Conservation (phyloP, 2,797 vertebrate genomes). For the Yasuhikotakia modesta region DNA sequence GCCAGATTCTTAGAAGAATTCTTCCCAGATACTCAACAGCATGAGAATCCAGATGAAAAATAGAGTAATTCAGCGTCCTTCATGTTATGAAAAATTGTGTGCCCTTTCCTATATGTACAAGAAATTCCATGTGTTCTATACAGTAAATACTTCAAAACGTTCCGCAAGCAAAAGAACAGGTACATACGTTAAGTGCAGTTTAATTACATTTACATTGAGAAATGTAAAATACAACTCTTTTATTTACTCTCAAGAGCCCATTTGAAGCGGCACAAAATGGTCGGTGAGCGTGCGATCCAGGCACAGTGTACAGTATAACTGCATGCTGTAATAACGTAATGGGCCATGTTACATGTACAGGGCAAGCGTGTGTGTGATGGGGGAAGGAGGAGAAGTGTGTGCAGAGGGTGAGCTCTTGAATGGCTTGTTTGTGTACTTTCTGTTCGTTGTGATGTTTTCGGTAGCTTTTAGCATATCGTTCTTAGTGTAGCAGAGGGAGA, state of each 20-base stretch:
- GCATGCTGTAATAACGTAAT: slow-evolving; percentile 10
- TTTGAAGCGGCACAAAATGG: not conserved
- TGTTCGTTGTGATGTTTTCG: not conserved
- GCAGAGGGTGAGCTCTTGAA: slow-evolving; percentile 6
- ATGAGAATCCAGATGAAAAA: slow-evolving; percentile 1
- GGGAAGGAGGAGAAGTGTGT: not conserved
- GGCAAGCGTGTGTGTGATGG: not conserved
- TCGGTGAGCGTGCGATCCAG: not conserved
- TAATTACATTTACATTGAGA: not conserved
- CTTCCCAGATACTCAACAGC: not conserved
- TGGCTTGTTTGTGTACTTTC: slow-evolving; percentile 25
- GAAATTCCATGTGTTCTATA: not conserved
- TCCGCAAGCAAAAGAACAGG: not conserved
- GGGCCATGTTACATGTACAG: not conserved
- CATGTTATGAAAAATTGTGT: not conserved
- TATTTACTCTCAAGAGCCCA: slow-evolving; percentile 25
- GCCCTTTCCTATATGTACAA: not conserved
- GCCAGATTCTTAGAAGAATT: not conserved
- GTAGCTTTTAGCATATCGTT: slow-evolving; percentile 31
- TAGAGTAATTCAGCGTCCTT: not conserved
- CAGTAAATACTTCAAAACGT: not conserved
- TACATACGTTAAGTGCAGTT: not conserved
- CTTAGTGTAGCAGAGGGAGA: slow-evolving; percentile 17
- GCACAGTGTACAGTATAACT: not conserved
- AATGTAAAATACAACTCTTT: slow-evolving; percentile 15